A percentile compares a stretch with the other conserved stretches of the same genome.
Evolutionary conservation across 2,797 vertebrate species (phyloP).

Genomic region (Aldrovandia affinis): DNA sequence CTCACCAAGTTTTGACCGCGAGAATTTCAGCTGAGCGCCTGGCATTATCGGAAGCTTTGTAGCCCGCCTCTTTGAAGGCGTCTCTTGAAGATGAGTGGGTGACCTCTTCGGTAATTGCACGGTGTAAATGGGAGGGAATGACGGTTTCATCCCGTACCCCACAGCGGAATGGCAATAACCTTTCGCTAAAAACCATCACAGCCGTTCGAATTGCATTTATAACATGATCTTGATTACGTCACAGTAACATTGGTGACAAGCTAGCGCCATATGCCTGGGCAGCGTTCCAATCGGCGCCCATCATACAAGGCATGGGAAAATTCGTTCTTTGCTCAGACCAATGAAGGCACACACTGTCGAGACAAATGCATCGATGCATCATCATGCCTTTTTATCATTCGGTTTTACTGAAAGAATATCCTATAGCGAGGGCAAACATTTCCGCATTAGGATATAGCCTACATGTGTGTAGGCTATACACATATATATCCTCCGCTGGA

Average conservation of each 20-base stretch:
- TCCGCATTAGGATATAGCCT: no score
- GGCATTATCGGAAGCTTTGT: neutral
- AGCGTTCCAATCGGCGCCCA: no score
- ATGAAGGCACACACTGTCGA: no score
- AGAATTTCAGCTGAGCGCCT: neutral
- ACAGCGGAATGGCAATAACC: neutral
- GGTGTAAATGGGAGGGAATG: neutral
- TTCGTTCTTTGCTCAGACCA: no score
- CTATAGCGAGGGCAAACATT: no score
- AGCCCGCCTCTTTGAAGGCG: neutral
- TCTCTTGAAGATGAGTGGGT: neutral
- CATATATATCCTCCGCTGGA: no score
- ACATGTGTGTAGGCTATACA: no score
- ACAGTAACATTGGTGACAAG: slow-evolving; percentile 3
- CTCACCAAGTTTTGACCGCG: neutral
- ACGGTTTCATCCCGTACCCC: neutral
- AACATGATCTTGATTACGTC: neutral
- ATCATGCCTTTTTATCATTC: no score
- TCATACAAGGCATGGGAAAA: no score
- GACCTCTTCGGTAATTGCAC: neutral
- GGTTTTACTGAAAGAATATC: no score
- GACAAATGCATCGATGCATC: no score
- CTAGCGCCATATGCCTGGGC: no score
- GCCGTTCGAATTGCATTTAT: neutral
- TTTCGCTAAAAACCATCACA: neutral